phyloP scores from a whole-genome alignment of 2,113 vertebrate genomes.

The Corythornis vintsioides region DNA sequence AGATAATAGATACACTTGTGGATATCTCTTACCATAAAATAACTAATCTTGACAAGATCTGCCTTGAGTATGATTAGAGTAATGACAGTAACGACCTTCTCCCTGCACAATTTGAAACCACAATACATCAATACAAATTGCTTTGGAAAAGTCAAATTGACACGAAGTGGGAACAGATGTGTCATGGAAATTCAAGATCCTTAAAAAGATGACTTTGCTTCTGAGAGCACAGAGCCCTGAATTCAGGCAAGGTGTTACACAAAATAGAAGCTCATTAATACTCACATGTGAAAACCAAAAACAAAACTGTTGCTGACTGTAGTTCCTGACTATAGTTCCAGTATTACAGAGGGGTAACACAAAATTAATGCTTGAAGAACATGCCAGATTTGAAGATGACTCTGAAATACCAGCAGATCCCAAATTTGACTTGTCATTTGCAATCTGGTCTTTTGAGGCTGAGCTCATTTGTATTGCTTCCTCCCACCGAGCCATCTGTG shows the following conservation, averaged over 20 bases:
- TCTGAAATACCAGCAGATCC: background rate
- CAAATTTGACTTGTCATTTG: slow-evolving; percentile 34
- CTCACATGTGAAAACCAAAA: background rate
- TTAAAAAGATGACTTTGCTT: background rate
- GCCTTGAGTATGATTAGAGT: background rate
- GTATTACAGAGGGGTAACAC: background rate
- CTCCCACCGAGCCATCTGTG: slow-evolving; percentile 65
- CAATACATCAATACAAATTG: background rate
- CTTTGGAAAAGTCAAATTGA: background rate
- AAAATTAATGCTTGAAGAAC: background rate
- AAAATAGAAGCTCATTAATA: background rate
- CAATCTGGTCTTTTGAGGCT: background rate
- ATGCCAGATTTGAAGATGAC: background rate
- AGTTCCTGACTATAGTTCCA: background rate
- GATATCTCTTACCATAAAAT: background rate
- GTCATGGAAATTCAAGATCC: background rate
- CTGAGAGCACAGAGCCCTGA: background rate
- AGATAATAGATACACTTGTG: background rate
- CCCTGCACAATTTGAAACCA: background rate
- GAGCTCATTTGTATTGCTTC: background rate
- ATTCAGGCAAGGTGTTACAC: background rate
- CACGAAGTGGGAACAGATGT: background rate
- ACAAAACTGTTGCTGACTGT: background rate
- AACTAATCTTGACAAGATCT: background rate
- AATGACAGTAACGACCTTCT: background rate